Conservation (phyloP, 2,113 vertebrate species). For the Pangasianodon hypophthalmus region DNA sequence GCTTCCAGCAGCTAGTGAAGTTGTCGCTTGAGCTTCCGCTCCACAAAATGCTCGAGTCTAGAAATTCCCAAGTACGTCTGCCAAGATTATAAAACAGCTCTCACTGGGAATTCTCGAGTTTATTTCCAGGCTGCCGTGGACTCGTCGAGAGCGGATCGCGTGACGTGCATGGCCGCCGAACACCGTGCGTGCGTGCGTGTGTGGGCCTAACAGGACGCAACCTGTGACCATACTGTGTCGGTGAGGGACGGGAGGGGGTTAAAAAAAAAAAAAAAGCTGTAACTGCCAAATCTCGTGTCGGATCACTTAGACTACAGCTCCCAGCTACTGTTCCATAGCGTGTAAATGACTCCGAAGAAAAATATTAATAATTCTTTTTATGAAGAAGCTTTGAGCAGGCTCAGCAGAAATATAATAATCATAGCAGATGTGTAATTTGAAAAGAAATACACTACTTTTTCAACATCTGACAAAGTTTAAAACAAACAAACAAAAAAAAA, state of each 20-base stretch:
- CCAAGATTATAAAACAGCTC: neutral
- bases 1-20: slow-evolving; percentile 41
- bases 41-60: neutral
- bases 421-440: slow-evolving; percentile 80
- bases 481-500: slow-evolving; percentile 43
- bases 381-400: slow-evolving; percentile 90
- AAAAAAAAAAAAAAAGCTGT: slow-evolving; percentile 68
- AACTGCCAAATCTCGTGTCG: slow-evolving; percentile 78
- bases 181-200: neutral
- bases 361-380: slow-evolving; percentile 74
- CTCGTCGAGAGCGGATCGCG: slow-evolving; percentile 58
- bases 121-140: neutral
- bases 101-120: neutral
- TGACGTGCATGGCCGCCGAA: slow-evolving; percentile 61
- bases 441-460: slow-evolving; percentile 81
- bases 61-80: neutral
- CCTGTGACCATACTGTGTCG: slow-evolving; percentile 72
- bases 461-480: slow-evolving; percentile 70
- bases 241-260: neutral
- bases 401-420: slow-evolving; percentile 86
- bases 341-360: slow-evolving; percentile 74
- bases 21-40: neutral
- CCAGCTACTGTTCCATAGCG: slow-evolving; percentile 78
- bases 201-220: slow-evolving; percentile 47
- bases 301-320: slow-evolving; percentile 74